Evolutionary conservation across 2,797 vertebrate genomes (phyloP), one percentile per base, ranked within the genome.

Genomic region (Geotrypetes seraphini): DNA sequence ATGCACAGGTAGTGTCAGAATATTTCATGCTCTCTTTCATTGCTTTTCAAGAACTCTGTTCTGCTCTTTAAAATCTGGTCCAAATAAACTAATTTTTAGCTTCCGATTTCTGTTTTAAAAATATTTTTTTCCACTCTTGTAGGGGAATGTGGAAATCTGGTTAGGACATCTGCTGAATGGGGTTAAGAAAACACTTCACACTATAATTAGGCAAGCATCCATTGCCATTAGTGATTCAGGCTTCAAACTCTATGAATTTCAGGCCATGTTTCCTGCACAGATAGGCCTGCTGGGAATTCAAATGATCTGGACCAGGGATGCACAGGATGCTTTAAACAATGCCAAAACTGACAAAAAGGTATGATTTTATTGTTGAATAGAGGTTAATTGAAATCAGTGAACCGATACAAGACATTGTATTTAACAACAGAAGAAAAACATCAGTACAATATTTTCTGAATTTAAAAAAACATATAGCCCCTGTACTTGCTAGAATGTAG

Each of bases 71-170:
- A n/a, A n/a, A n/a, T n/a, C n/a, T n/a, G n/a, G n/a, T n/a, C n/a
- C n/a, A n/a, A n/a, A n/a, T n/a, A n/a, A n/a, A n/a, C n/a, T n/a
- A n/a, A n/a, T n/a, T n/a, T n/a, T n/a, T n/a, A n/a, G n/a, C 6
- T 28, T 28, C 22, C 12, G 33, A 15, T 7, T 11, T 16, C 11
- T 16, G 19, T 43, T 31, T 45, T n/a, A n/a, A 23, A 56, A 42
- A 22, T 22, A 47, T 25, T 10, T 56, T 52, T 53, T 35, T 57
- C 51, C 19, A 40, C 39, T 53, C n/a, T 64, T 58, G 42, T 61
- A 90, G 86, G 88, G 87, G 10, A 86, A 74, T 9, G 87, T 90
- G 60, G 88, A 90, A 72, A 39, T 63, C 43, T 90, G 88, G 88
- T 31, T 90, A n/a, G 83, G 81, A 17, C 66, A 79, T 61, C 47